Percentiles rank a stretch among this genome's conserved stretches.
These are phyloP conservation scores for Hemibagrus wyckioides DNA, from an alignment of 2,113 vertebrate species.

Conservation along the genomic window DNA sequence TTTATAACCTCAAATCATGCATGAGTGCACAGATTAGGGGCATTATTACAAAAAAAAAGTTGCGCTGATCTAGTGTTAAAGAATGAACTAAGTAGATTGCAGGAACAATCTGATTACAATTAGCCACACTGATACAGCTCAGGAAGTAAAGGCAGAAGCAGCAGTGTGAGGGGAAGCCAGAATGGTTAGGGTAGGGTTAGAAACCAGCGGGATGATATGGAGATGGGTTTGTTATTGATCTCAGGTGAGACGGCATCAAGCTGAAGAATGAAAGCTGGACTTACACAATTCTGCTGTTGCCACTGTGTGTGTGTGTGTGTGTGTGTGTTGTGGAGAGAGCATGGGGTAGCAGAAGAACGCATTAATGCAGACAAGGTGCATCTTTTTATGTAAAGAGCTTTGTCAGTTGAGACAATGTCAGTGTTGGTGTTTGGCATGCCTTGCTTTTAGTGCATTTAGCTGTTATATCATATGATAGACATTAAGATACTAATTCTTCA, in stretches of 20 bases:
- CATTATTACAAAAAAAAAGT: background rate
- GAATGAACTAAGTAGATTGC: background rate
- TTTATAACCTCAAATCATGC: background rate
- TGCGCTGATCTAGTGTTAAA: background rate
- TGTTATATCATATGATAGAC: background rate
- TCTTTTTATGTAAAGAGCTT: slow-evolving; percentile 12
- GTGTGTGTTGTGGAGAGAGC: background rate
- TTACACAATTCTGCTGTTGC: background rate
- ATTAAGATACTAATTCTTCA: background rate
- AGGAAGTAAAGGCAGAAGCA: background rate
- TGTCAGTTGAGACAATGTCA: background rate
- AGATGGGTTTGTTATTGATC: slow-evolving; percentile 20
- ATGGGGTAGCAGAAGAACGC: background rate
- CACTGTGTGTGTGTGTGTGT: background rate
- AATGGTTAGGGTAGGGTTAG: background rate
- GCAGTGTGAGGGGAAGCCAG: background rate
- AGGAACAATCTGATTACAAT: background rate
- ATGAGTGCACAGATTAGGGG: background rate
- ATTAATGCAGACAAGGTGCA: background rate
- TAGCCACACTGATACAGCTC: background rate
- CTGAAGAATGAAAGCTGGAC: slow-evolving; percentile 17
- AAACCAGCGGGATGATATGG: background rate
- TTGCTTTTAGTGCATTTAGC: background rate
- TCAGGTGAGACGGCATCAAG: background rate
- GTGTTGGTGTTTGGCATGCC: background rate